Conservation (phyloP, 2,888 invertebrate species). For the Entomobrya multifasciata region DNA sequence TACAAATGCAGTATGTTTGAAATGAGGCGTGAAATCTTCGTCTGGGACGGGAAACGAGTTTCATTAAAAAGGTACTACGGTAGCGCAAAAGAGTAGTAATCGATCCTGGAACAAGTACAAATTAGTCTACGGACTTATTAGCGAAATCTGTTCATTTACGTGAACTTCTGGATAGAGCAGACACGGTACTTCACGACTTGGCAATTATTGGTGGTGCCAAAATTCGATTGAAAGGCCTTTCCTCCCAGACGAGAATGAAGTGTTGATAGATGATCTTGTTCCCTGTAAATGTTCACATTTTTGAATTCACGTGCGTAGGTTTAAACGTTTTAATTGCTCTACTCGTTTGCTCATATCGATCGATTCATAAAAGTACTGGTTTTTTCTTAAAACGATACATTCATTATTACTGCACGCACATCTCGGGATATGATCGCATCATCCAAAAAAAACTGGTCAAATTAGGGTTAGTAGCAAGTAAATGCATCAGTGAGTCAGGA, state of each 20-base stretch:
- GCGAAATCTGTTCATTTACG: slow-evolving; percentile 58
- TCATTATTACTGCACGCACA: neutral
- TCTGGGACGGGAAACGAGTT: slow-evolving; percentile 26
- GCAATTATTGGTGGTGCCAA: slow-evolving; percentile 61
- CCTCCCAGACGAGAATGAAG: slow-evolving; percentile 41
- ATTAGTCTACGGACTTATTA: slow-evolving; percentile 64
- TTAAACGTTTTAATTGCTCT: slow-evolving; percentile 34
- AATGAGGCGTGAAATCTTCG: slow-evolving; percentile 44
- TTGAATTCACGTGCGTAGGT: neutral
- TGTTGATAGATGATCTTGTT: slow-evolving; percentile 59
- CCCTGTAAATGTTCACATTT: neutral
- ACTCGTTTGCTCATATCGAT: neutral
- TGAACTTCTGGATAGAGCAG: slow-evolving; percentile 25
- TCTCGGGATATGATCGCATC: too few relatives aligned
- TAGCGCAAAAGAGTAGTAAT: slow-evolving; percentile 38
- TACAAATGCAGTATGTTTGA: too few relatives aligned
- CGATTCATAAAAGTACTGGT: neutral
- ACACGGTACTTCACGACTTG: slow-evolving; percentile 39
- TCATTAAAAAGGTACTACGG: slow-evolving; percentile 29
- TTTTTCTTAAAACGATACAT: neutral
- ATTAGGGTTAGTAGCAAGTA: neutral
- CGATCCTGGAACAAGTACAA: slow-evolving; percentile 50
- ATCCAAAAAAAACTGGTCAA: too few relatives aligned
- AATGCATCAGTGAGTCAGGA: too few relatives aligned
- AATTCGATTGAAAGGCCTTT: neutral